phyloP scores from a whole-genome alignment of 1,140 invertebrate genomes.

The Adoxophyes honmai region DNA sequence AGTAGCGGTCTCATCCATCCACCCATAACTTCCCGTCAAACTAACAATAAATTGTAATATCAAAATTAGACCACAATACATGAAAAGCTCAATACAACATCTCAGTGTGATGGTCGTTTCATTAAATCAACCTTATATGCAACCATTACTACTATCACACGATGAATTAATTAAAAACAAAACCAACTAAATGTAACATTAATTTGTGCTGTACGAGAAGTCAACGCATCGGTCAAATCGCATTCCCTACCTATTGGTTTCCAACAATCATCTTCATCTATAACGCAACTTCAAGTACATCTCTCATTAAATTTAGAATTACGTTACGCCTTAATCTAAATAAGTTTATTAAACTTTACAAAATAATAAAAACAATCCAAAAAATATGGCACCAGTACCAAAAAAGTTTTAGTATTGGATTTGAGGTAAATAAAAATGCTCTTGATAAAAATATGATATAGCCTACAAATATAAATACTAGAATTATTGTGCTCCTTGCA shows the following conservation, averaged over 20 bases:
- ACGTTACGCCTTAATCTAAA: constrained; percentile 8
- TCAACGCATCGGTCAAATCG: too few relatives aligned
- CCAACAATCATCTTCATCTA: not conserved
- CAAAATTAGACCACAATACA: too few relatives aligned
- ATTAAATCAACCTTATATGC: too few relatives aligned
- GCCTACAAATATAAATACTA: too few relatives aligned
- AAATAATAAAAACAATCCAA: constrained; percentile 12
- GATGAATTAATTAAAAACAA: not conserved
- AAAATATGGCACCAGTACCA: constrained; percentile 11
- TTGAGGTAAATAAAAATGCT: constrained; percentile 9
- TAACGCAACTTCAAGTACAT: constrained; percentile 1
- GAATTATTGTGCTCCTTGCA: too few relatives aligned
- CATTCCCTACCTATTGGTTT: not conserved
- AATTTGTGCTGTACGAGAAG: not conserved
- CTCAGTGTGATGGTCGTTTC: not conserved
- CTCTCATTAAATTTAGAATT: constrained; percentile 7
- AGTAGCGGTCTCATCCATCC: too few relatives aligned
- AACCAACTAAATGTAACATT: not conserved
- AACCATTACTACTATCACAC: too few relatives aligned
- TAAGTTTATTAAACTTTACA: not conserved
- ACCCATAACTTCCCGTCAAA: too few relatives aligned
- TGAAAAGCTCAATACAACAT: not conserved
- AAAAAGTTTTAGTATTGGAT: constrained; percentile 1
- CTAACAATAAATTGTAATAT: too few relatives aligned
- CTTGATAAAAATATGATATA: not conserved